Evolutionary conservation across 2,797 vertebrate species (phyloP).

Genomic region (Notamacropus eugenii): DNA sequence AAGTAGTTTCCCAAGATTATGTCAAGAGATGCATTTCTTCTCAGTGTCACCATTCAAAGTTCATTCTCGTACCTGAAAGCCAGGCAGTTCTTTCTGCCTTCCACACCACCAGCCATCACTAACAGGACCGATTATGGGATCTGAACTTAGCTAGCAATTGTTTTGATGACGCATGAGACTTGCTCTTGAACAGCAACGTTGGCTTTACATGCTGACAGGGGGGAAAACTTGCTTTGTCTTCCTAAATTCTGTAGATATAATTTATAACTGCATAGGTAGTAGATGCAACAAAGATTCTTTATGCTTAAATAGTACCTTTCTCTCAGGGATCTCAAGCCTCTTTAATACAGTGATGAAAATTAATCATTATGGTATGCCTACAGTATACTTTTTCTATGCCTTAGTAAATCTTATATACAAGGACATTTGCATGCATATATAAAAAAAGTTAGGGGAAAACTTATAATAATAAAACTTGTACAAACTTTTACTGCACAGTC

Average conservation of each 20-base stretch:
- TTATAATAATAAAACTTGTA: not conserved
- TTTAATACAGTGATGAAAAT: conserved; percentile 56
- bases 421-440: not conserved
- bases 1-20: conserved; percentile 35
- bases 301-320: conserved; percentile 67
- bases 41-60: conserved; percentile 43
- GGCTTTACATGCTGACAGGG: conserved; percentile 50
- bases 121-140: conserved; percentile 37
- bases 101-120: not conserved
- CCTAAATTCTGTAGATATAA: conserved; percentile 56
- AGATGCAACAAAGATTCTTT: conserved; percentile 51
- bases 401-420: conserved; percentile 24
- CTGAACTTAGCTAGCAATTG: conserved; percentile 40
- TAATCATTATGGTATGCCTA: conserved; percentile 20
- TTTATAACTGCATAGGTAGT: conserved; percentile 58
- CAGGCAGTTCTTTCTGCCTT: conserved; percentile 18
- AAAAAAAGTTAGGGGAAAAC: conserved; percentile 2
- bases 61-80: conserved; percentile 43
- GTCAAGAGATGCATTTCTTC: conserved; percentile 22
- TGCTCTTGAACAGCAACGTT: conserved; percentile 24
- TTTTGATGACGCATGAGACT: conserved; percentile 1
- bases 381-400: conserved; percentile 15
- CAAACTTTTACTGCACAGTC: not conserved
- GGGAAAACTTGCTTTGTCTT: conserved; percentile 64
- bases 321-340: conserved; percentile 21